These are phyloP conservation scores for Calameuta idolon DNA, from an alignment of 2,888 invertebrate species.

Conservation along the genomic window DNA sequence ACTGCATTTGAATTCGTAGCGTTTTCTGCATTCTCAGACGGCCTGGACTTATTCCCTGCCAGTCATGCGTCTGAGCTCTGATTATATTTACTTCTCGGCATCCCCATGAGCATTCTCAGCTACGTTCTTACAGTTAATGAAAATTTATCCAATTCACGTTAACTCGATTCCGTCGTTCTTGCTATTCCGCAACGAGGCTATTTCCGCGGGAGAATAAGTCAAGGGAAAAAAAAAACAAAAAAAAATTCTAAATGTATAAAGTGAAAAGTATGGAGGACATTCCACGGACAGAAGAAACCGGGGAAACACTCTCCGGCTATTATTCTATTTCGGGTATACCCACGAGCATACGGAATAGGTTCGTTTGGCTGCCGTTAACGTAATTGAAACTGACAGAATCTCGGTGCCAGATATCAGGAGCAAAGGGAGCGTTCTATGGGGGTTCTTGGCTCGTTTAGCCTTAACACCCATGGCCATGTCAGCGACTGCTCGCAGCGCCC, in stretches of 20 bases:
- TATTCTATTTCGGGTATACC: slow-evolving; percentile 33
- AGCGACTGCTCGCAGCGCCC: not conserved
- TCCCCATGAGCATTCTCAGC: not conserved
- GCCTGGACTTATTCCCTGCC: slow-evolving; percentile 41
- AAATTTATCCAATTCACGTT: not conserved
- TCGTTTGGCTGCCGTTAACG: slow-evolving; percentile 2
- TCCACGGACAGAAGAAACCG: not conserved
- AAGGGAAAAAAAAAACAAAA: slow-evolving; percentile 27
- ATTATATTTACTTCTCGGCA: not conserved
- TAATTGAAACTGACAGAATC: slow-evolving; percentile 43
- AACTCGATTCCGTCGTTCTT: not conserved
- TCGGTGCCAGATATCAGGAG: slow-evolving; percentile 19
- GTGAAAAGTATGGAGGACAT: not conserved
- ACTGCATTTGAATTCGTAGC: slow-evolving; percentile 55
- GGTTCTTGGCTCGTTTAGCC: slow-evolving; percentile 38
- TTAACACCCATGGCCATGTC: slow-evolving; percentile 17
- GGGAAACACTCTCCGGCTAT: slow-evolving; percentile 8
- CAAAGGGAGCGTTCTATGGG: slow-evolving; percentile 12
- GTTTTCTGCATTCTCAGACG: slow-evolving; percentile 59
- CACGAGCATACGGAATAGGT: not conserved
- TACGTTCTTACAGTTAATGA: not conserved
- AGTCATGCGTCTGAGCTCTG: slow-evolving; percentile 32
- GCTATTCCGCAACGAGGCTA: not conserved
- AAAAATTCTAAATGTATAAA: slow-evolving; percentile 10
- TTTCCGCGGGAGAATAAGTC: not conserved